Conservation (phyloP, 1,140 invertebrate species). For the Akabosia matsudoensis region DNA sequence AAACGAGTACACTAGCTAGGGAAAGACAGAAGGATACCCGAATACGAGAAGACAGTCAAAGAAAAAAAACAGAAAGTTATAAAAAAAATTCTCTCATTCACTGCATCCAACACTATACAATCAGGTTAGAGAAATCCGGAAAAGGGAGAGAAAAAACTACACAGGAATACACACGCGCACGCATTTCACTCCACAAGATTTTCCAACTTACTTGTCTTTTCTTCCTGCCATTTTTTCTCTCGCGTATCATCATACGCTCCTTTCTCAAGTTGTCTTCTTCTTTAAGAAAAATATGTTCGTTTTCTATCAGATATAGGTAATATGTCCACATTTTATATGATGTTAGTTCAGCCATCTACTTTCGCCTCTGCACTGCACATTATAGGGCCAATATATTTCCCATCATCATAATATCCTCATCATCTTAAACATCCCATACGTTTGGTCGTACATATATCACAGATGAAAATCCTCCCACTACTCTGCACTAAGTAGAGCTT, state of each 20-base stretch:
- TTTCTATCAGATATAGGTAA: no score
- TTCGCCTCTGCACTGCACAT: background rate
- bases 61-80: slow-evolving; percentile 16
- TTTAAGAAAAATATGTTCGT: background rate
- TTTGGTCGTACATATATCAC: background rate
- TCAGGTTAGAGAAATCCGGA: background rate
- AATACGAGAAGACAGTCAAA: background rate
- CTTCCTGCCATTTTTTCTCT: background rate
- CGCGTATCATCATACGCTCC: background rate
- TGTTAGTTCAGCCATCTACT: background rate
- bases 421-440: background rate
- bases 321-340: no score
- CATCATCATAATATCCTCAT: background rate
- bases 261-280: background rate
- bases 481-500: background rate
- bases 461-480: background rate
- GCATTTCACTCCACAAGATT: background rate
- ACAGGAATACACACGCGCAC: background rate
- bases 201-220: background rate
- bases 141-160: background rate
- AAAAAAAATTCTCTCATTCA: no score
- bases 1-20: background rate
- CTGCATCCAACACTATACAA: no score
- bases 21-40: background rate
- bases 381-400: background rate